Evolutionary conservation across 2,888 invertebrate species (phyloP).

Genomic region (Isoperla grammatica): DNA sequence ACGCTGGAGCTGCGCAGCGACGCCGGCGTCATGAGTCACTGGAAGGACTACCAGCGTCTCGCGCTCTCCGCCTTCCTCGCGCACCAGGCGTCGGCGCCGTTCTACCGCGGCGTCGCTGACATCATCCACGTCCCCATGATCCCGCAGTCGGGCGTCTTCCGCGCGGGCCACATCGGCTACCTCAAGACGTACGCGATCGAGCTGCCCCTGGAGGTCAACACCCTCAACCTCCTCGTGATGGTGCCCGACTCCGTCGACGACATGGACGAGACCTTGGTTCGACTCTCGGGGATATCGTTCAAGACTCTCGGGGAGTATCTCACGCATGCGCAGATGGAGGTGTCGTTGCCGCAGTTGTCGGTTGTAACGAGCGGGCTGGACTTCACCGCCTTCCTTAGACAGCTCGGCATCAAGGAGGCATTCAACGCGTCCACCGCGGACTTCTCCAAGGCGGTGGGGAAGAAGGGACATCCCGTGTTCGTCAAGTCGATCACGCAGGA

Average conservation of each 20-base stretch:
- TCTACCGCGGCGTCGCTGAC: slow-evolving; percentile 31
- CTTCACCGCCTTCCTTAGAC: slow-evolving; percentile 35
- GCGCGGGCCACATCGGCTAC: slow-evolving; percentile 33
- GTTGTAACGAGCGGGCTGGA: slow-evolving; percentile 36
- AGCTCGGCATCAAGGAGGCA: slow-evolving; percentile 34
- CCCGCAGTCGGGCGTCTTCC: slow-evolving; percentile 37
- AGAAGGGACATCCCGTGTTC: slow-evolving; percentile 23
- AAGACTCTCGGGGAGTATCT: slow-evolving; percentile 32
- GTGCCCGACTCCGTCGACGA: slow-evolving; percentile 35
- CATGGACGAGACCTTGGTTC: slow-evolving; percentile 32
- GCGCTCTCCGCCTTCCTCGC: slow-evolving; percentile 38
- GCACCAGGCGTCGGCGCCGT: slow-evolving; percentile 36
- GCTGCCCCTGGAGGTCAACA: slow-evolving; percentile 36
- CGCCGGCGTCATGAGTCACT: slow-evolving; percentile 39
- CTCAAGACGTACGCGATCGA: slow-evolving; percentile 35
- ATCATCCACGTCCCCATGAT: slow-evolving; percentile 38
- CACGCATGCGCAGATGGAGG: slow-evolving; percentile 34
- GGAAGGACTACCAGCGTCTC: slow-evolving; percentile 38
- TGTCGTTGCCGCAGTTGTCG: slow-evolving; percentile 38
- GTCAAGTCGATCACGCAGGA: slow-evolving; percentile 37
- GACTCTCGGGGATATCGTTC: slow-evolving; percentile 26
- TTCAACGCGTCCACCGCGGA: slow-evolving; percentile 31
- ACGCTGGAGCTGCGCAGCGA: slow-evolving; percentile 37
- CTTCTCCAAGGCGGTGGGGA: slow-evolving; percentile 15
- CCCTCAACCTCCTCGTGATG: slow-evolving; percentile 4